Conservation (phyloP, 2,888 invertebrate species). For the Charanyca ferruginea region DNA sequence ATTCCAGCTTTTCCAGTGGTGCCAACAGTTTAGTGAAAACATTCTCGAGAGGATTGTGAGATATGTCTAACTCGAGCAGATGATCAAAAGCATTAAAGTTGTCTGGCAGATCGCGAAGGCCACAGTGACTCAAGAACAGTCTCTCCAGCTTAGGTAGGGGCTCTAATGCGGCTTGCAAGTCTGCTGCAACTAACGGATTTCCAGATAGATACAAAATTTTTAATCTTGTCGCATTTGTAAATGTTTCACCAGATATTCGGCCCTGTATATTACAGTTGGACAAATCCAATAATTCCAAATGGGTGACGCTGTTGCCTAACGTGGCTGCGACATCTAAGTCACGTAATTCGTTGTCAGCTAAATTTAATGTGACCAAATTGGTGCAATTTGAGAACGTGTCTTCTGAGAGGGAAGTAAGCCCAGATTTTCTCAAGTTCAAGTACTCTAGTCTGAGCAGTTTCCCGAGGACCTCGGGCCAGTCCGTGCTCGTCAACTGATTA, state of each 20-base stretch:
- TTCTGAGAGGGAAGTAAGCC: conserved; percentile 91
- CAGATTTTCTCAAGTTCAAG: conserved; percentile 92
- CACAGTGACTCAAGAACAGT: conserved; percentile 93
- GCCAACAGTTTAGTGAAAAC: conserved; percentile 93
- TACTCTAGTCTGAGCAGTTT: conserved; percentile 92
- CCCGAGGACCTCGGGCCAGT: conserved; percentile 92
- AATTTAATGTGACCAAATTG: conserved; percentile 92
- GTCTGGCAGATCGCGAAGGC: conserved; percentile 92
- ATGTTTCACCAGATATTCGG: conserved; percentile 93
- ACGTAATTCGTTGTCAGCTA: conserved; percentile 92
- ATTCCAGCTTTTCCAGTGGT: conserved; percentile 92
- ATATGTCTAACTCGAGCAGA: conserved; percentile 93
- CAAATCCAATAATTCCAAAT: conserved; percentile 92
- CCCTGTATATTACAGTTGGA: conserved; percentile 93
- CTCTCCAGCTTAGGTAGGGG: conserved; percentile 92
- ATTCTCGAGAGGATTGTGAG: conserved; percentile 93
- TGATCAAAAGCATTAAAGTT: conserved; percentile 93
- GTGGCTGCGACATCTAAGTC: conserved; percentile 92
- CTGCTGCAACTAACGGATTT: conserved; percentile 93
- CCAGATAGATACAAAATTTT: conserved; percentile 92
- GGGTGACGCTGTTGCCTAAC: conserved; percentile 92
- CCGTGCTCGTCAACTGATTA: conserved; percentile 90
- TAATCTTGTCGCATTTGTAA: conserved; percentile 93
- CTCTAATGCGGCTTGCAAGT: conserved; percentile 92
- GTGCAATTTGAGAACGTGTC: conserved; percentile 92